phyloP scores from a whole-genome alignment of 2,113 vertebrate genomes.

The Isichthys henryi region DNA sequence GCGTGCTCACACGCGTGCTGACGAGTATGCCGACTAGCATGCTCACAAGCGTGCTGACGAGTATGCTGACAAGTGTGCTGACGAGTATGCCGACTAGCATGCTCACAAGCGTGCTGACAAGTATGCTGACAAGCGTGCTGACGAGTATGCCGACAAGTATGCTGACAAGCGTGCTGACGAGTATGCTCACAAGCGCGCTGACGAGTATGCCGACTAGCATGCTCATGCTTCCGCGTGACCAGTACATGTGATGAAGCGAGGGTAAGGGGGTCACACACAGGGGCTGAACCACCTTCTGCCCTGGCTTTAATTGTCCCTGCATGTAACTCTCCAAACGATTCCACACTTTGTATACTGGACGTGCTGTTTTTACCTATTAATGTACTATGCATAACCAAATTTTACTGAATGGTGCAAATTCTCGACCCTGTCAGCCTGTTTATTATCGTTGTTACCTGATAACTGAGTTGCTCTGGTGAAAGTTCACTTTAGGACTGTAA shows the following conservation, averaged over 20 bases:
- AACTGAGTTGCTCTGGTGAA: background rate
- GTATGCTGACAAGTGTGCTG: background rate
- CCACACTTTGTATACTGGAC: constrained; percentile 32
- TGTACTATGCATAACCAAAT: constrained; percentile 63
- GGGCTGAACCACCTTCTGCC: background rate
- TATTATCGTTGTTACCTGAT: constrained; percentile 17
- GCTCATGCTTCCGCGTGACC: constrained; percentile 30
- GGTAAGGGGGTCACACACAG: constrained; percentile 2
- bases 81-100: background rate
- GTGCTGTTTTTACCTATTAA: constrained; percentile 49
- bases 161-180: background rate
- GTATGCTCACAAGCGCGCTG: background rate
- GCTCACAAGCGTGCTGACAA: background rate
- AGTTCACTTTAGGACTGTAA: background rate
- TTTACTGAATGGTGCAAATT: constrained; percentile 47
- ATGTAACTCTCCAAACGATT: constrained; percentile 36
- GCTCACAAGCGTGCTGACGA: background rate
- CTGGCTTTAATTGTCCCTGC: constrained; percentile 34
- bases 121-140: background rate
- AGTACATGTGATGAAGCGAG: constrained; percentile 19
- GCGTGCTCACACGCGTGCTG: background rate
- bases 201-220: background rate
- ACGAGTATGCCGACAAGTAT: background rate
- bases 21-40: background rate
- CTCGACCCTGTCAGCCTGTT: constrained; percentile 35